Evolutionary conservation across 2,888 invertebrate species (phyloP), one percentile per base, ranked within the genome.

Genomic region (Meteorus cinctellus): DNA sequence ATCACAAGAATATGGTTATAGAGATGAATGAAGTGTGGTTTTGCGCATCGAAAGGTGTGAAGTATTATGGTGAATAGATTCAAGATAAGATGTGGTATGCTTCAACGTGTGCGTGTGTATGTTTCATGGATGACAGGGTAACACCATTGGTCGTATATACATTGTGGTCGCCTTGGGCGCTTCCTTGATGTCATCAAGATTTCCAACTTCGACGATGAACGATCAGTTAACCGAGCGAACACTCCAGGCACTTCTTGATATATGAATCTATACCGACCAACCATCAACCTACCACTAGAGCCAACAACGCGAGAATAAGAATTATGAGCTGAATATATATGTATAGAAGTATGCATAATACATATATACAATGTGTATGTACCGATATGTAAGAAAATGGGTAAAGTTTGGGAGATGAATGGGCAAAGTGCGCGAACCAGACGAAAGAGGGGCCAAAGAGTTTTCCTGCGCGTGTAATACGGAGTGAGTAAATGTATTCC

Each of bases 181-280:
- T 67, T 65, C 55, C 72, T 71, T 74, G 67, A 65, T 60, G 48
- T 62, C 69, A 69, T 72, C 62, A 65, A 72, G 72, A 79, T 76
- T 67, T 71, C 63, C 31, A 34, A 34, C 34, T 27, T 31, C 63
- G 74, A 72, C 75, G 78, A 76, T 66, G 77, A 79, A 79, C 81
- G 77, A 84, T 83, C 84, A 84, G 81, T 85, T 83, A 83, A 82
- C 81, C 79, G 60, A 78, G 77, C 75, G 79, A 81, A 84, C 81
- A 79, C 74, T 77, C 65, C 69, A 69, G 77, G 77, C 77, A 69
- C 76, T 77, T 67, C 74, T 73, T 75, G 16, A 48, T n/a, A 48
- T 48, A 48, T 48, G n/a, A 16, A n/a, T 4, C 16, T 48, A n/a
- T 16, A 48, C n/a, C 48, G 48, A 16, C 48, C n/a, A n/a, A 48